Evolutionary conservation across 1,140 invertebrate species (phyloP).

Genomic region (Drosophila sp.): DNA sequence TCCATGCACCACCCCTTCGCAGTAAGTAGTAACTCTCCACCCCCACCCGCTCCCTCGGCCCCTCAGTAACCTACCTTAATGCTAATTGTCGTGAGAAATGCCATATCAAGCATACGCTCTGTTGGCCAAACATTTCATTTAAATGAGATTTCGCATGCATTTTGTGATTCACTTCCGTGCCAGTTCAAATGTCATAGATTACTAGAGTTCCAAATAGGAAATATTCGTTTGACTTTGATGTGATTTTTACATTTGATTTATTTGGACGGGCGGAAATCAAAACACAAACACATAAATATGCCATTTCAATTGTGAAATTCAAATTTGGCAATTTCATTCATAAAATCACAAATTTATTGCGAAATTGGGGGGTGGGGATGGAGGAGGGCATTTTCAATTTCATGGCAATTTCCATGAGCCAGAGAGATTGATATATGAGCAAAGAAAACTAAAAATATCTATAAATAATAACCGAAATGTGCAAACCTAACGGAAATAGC

Average conservation of each 20-base stretch:
- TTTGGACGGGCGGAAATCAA: conserved; percentile 56
- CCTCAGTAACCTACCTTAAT: conserved; percentile 23
- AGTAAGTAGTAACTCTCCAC: no score
- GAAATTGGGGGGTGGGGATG: background rate
- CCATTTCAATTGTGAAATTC: conserved; percentile 1
- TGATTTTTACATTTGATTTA: conserved; percentile 59
- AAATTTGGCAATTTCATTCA: conserved; percentile 50
- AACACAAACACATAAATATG: conserved; percentile 42
- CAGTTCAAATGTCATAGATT: conserved; percentile 59
- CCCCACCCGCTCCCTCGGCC: background rate
- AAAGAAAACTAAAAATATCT: conserved; percentile 5
- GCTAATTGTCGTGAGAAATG: conserved; percentile 77
- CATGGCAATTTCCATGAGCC: conserved; percentile 19
- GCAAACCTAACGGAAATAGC: conserved; percentile 16
- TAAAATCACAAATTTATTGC: conserved; percentile 43
- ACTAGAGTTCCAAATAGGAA: conserved; percentile 7
- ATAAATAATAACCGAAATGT: conserved; percentile 5
- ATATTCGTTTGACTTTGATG: conserved; percentile 55
- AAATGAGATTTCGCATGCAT: background rate
- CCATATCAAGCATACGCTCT: conserved; percentile 65
- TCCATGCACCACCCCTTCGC: background rate
- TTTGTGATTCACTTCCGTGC: conserved; percentile 56
- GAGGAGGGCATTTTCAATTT: conserved; percentile 21
- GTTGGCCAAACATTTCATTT: conserved; percentile 22
- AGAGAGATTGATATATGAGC: conserved; percentile 15